A percentile compares a stretch with the other conserved stretches of the same genome.
Conservation (phyloP, 1,140 invertebrate genomes). For the roundworm (Caenorhabditis elegans) region WBcel235 BX284605.5:16624001-16624500, state of each 20-base stretch:
- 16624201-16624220: neutral
- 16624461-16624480: no score
- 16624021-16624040: neutral
- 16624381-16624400: no score
- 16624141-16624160: neutral
- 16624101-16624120: neutral
- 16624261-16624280: no score
- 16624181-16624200: neutral
- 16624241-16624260: neutral
- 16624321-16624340: no score
- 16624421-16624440: no score
- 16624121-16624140: no score
- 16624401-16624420: no score
- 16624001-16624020: neutral
- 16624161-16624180: slow-evolving; percentile 8
- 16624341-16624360: no score
- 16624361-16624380: no score
- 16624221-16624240: neutral
- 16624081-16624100: neutral
- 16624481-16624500: no score
- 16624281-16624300: neutral
- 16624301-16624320: neutral
- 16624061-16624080: neutral
- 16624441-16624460: no score
- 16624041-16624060: neutral